A percentile compares a stretch with the other conserved stretches of the same genome.
Evolutionary conservation across 2,113 vertebrate species (phyloP).

Genomic region (Psittacula cyanocephala): DNA sequence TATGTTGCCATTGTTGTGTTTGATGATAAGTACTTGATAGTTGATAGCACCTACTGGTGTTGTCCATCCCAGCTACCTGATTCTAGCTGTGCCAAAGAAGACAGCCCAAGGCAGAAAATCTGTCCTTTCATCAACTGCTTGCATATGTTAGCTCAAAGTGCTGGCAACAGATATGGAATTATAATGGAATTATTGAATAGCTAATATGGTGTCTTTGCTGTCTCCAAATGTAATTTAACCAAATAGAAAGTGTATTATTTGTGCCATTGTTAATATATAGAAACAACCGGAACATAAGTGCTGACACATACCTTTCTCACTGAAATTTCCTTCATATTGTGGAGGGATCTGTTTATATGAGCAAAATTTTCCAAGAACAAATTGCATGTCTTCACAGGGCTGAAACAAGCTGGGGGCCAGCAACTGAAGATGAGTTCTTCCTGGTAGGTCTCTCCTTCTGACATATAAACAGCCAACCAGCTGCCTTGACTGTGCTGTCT

Average conservation of each 20-base stretch:
- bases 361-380: constrained; percentile 1
- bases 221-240: not conserved
- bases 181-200: not conserved
- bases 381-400: not conserved
- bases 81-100: not conserved
- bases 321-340: not conserved
- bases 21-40: accelerated
- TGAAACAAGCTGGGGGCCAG: not conserved
- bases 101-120: not conserved
- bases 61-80: not conserved
- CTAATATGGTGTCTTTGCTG: not conserved
- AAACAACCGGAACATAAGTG: not conserved
- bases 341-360: constrained; percentile 6
- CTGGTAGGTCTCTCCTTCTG: not conserved
- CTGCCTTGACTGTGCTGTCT: not conserved
- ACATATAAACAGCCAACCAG: not conserved
- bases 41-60: not conserved
- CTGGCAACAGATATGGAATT: not conserved
- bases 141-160: not conserved
- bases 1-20: not conserved
- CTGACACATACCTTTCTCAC: not conserved
- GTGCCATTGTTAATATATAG: not conserved
- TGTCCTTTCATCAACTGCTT: not conserved
- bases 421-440: not conserved
- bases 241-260: not conserved